Evolutionary conservation across 2,797 vertebrate species (phyloP).

Genomic region (Hippocampus kuda): DNA sequence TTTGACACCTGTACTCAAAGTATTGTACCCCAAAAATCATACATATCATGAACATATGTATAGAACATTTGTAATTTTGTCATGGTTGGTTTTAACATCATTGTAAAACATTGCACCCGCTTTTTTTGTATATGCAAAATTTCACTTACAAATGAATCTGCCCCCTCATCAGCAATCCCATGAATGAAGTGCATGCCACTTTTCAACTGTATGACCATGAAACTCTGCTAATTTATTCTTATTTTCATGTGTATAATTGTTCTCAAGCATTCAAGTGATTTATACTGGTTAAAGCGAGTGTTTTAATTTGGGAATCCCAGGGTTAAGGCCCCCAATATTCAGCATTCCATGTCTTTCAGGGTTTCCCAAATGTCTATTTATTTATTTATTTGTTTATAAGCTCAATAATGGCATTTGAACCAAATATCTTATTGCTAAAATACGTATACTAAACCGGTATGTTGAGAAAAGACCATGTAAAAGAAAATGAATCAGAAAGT

Average conservation of each 20-base stretch:
- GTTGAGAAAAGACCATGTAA: background rate
- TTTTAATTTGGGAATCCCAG: background rate
- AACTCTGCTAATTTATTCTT: background rate
- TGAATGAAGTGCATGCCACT: background rate
- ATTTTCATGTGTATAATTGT: background rate
- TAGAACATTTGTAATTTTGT: too few relatives aligned
- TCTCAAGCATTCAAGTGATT: background rate
- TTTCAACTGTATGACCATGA: background rate
- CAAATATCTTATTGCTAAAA: background rate
- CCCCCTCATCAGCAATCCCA: background rate
- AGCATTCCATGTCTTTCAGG: background rate
- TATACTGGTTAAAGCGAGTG: background rate
- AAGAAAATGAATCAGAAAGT: background rate
- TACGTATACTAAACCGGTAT: background rate
- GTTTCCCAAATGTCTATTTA: background rate
- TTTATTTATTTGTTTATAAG: background rate
- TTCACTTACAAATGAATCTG: background rate
- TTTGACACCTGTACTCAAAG: too few relatives aligned
- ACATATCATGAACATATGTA: too few relatives aligned
- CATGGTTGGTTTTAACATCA: too few relatives aligned
- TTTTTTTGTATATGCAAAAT: background rate
- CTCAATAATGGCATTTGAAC: background rate
- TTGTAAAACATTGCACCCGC: background rate
- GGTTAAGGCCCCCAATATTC: background rate
- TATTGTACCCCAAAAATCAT: too few relatives aligned